phyloP scores from a whole-genome alignment of 2,888 invertebrate genomes.

The Brachyptera putata region DNA sequence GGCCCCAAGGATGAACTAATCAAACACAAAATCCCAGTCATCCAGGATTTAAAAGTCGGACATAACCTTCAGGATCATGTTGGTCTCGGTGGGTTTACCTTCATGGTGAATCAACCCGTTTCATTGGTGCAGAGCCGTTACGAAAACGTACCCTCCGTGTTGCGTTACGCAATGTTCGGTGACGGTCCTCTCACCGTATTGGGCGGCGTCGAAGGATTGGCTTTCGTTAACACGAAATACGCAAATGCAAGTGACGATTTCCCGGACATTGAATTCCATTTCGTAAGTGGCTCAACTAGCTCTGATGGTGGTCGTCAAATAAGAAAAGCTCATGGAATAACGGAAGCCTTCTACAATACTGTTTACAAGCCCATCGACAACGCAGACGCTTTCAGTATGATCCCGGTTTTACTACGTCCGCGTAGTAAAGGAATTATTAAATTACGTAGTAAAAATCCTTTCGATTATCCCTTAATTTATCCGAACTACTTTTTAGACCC shows the following conservation, averaged over 20 bases:
- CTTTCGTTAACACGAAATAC: slow-evolving; percentile 50
- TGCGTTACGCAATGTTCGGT: slow-evolving; percentile 80
- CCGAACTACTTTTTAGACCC: slow-evolving; percentile 86
- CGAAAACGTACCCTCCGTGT: slow-evolving; percentile 71
- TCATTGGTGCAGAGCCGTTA: slow-evolving; percentile 76
- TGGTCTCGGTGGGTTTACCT: slow-evolving; percentile 79
- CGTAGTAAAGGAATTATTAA: slow-evolving; percentile 78
- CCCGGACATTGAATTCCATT: slow-evolving; percentile 87
- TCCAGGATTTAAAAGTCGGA: slow-evolving; percentile 75
- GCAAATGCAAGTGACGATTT: slow-evolving; percentile 74
- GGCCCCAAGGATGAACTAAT: slow-evolving; percentile 62
- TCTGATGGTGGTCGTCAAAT: slow-evolving; percentile 81
- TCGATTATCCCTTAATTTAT: slow-evolving; percentile 83
- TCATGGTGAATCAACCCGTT: slow-evolving; percentile 70
- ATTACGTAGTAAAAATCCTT: slow-evolving; percentile 76
- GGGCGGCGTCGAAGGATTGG: slow-evolving; percentile 75
- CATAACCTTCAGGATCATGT: slow-evolving; percentile 87
- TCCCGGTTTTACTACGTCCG: slow-evolving; percentile 80
- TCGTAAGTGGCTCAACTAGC: slow-evolving; percentile 80
- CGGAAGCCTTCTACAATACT: slow-evolving; percentile 66
- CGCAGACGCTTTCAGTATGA: slow-evolving; percentile 76
- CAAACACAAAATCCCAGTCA: slow-evolving; percentile 69
- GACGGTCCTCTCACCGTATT: slow-evolving; percentile 80
- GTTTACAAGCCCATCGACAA: slow-evolving; percentile 72
- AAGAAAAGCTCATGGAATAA: slow-evolving; percentile 69